Percentiles rank a stretch among this genome's conserved stretches.
Evolutionary conservation across 2,888 invertebrate species (phyloP).

Genomic region (Carterocephalus palaemon): DNA sequence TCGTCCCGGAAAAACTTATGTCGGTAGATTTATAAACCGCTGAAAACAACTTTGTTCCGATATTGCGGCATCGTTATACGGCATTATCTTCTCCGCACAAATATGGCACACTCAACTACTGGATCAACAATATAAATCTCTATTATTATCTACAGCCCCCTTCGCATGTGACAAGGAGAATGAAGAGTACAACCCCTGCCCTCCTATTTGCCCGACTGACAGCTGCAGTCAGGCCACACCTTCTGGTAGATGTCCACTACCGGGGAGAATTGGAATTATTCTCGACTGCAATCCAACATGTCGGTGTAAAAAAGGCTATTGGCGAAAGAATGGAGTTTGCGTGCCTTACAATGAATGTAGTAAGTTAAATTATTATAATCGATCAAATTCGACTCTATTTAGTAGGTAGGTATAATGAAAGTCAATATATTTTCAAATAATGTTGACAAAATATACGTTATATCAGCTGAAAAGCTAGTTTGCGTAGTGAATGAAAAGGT

Average conservation of each 20-base stretch:
- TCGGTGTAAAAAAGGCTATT: slow-evolving; percentile 41
- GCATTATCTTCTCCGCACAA: no score
- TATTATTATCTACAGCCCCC: slow-evolving; percentile 36
- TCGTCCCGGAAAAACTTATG: no score
- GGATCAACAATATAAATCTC: no score
- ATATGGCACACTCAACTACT: neutral
- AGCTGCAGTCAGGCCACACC: slow-evolving; percentile 41
- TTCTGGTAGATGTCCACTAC: slow-evolving; percentile 37
- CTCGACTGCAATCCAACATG: slow-evolving; percentile 39
- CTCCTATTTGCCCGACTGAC: slow-evolving; percentile 43
- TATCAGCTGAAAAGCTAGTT: slow-evolving; percentile 2
- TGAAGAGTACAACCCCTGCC: slow-evolving; percentile 44
- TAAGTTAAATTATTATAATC: slow-evolving; percentile 29
- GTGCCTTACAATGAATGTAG: slow-evolving; percentile 46
- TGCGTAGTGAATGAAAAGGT: slow-evolving; percentile 36
- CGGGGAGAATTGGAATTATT: slow-evolving; percentile 35
- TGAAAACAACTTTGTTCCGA: no score
- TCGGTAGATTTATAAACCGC: no score
- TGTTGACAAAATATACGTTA: no score
- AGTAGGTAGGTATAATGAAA: no score
- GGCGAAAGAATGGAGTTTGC: slow-evolving; percentile 42
- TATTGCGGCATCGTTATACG: no score
- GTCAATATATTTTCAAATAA: no score
- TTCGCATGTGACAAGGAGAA: slow-evolving; percentile 38
- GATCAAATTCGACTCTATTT: no score